Evolutionary conservation across 2,797 vertebrate species (phyloP).

Genomic region (Melanogrammus aeglefinus): DNA sequence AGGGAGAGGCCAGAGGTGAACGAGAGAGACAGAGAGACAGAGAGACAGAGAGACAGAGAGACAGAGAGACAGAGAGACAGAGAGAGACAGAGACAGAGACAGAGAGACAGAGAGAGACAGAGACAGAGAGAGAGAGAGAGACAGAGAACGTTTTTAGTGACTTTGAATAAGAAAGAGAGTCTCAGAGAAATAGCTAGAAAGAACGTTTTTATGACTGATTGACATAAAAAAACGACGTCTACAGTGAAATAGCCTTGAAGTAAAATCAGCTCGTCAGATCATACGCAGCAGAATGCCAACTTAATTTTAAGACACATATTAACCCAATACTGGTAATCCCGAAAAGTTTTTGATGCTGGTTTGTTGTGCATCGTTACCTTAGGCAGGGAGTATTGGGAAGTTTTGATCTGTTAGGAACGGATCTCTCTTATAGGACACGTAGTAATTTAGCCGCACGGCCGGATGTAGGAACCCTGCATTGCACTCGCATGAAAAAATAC

Average conservation of each 20-base stretch:
- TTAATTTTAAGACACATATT: background rate
- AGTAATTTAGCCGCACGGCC: slow-evolving; percentile 93
- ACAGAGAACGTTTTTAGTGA: slow-evolving; percentile 4
- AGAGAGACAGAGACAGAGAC: slow-evolving; percentile 50
- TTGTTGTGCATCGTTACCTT: slow-evolving; percentile 80
- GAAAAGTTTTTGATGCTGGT: background rate
- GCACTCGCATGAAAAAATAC: slow-evolving; percentile 5
- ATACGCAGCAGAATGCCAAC: background rate
- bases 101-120: too few species aligned
- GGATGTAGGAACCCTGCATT: slow-evolving; percentile 85
- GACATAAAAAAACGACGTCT: too few species aligned
- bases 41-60: slow-evolving; percentile 53
- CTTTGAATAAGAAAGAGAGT: too few species aligned
- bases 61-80: slow-evolving; percentile 42
- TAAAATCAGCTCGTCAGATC: too few species aligned
- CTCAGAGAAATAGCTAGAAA: too few species aligned
- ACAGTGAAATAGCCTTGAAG: too few species aligned
- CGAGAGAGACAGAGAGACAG: background rate
- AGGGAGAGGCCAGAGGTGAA: slow-evolving; percentile 26
- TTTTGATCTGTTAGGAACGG: slow-evolving; percentile 90
- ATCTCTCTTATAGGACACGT: slow-evolving; percentile 93
- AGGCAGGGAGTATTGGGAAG: slow-evolving; percentile 95
- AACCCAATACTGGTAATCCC: background rate
- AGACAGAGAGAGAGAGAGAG: slow-evolving; percentile 44
- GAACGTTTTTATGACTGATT: too few species aligned